A percentile compares a stretch with the other conserved stretches of the same genome.
Conservation (phyloP, 1,140 invertebrate genomes). For the Zaprionus taronus region DNA sequence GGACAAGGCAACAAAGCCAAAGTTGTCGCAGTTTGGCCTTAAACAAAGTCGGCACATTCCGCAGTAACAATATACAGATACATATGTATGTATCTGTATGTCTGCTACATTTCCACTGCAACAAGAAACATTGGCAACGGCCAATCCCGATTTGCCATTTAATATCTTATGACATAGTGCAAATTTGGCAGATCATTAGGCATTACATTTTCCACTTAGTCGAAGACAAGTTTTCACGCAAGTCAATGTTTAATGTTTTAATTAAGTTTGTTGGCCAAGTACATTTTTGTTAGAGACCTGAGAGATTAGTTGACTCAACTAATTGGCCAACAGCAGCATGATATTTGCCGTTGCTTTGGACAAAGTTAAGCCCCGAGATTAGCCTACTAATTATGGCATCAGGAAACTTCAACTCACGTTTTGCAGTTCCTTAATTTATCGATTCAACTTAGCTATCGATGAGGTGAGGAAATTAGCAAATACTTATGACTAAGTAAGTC, state of each 20-base stretch:
- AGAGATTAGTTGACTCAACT: slow-evolving; percentile 22
- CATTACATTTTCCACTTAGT: slow-evolving; percentile 11
- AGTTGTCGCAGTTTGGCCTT: slow-evolving; percentile 24
- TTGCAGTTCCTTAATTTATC: not conserved
- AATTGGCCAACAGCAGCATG: slow-evolving; percentile 5
- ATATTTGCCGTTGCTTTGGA: not conserved
- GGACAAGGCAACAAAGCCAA: not conserved
- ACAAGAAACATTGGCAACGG: slow-evolving; percentile 42
- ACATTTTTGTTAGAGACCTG: slow-evolving; percentile 39
- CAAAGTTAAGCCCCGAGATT: not conserved
- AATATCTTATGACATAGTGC: slow-evolving; percentile 62
- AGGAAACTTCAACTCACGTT: not conserved
- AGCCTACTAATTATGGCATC: slow-evolving; percentile 4
- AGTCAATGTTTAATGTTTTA: slow-evolving; percentile 31
- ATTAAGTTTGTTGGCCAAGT: slow-evolving; percentile 64
- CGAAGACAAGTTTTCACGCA: not conserved
- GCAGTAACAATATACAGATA: slow-evolving; percentile 7
- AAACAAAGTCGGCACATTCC: slow-evolving; percentile 20
- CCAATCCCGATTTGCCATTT: slow-evolving; percentile 48
- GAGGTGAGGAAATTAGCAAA: not conserved
- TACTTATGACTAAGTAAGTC: not conserved
- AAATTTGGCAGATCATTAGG: slow-evolving; percentile 34
- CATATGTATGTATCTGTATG: slow-evolving; percentile 7
- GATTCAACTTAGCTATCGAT: not conserved
- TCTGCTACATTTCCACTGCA: slow-evolving; percentile 51